These are phyloP conservation scores for Lepidocyrtinus sp. DNA, from an alignment of 2,888 invertebrate species.

Conservation along the genomic window DNA sequence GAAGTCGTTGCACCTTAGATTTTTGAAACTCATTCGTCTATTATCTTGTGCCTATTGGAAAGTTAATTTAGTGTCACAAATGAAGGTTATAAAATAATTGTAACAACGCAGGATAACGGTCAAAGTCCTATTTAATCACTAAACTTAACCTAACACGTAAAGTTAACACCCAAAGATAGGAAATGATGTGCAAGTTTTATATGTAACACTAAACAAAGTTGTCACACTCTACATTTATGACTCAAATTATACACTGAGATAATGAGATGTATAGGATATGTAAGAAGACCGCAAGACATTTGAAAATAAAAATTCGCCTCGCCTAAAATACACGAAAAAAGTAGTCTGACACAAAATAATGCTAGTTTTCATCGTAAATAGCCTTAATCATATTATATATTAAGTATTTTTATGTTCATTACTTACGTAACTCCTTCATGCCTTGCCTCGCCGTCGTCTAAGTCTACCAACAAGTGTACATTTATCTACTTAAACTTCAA, in stretches of 20 bases:
- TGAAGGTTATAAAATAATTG: no score
- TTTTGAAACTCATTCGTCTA: no score
- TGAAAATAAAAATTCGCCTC: background rate
- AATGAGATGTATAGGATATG: background rate
- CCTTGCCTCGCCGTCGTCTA: constrained; percentile 16
- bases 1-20: no score
- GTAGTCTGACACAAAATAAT: constrained; percentile 10
- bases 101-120: no score
- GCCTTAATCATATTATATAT: background rate
- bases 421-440: constrained; percentile 55
- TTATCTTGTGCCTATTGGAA: no score
- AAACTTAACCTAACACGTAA: no score
- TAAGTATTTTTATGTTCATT: background rate
- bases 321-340: background rate
- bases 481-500: constrained; percentile 14
- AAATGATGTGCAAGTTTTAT: no score
- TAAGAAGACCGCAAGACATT: background rate
- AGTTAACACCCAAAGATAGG: no score
- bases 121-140: no score
- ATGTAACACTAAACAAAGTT: constrained; percentile 13
- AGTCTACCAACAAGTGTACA: constrained; percentile 35
- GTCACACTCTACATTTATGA: constrained; percentile 2
- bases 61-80: no score
- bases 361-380: background rate
- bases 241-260: background rate